Evolutionary conservation across 1,140 invertebrate genomes (phyloP), one percentile per base, ranked within the genome.

Genomic region (Aphidius gifuensis): DNA sequence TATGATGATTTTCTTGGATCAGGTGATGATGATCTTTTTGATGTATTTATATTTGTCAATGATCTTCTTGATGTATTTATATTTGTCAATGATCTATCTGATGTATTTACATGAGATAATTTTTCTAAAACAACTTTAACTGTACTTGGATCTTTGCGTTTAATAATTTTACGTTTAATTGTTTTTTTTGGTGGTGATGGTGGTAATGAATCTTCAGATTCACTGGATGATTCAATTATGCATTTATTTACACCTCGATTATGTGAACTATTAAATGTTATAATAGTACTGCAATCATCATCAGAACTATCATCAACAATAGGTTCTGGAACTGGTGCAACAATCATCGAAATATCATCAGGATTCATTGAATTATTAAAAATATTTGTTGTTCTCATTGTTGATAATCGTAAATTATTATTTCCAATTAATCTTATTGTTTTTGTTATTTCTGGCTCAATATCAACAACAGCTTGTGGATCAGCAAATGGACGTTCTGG

Each of bases 81-180:
- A 6, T 56, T 65, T 6, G 21, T 9, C 9, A 1, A n/a, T 32
- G 64, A 70, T 46, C 64, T 60, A 9, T 65, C 53, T 3, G 50
- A 57, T 6, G 70, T 58, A 1, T 69, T 66, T 32, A 32, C 23
- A 32, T 32, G 2, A 3, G 23, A 32, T 4, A 77, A 59, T 61
- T 77, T 77, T 43, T 72, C 64, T 9, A 76, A 62, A 7, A 77
- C 71, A 39, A 77, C 75, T 56, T 74, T 77, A 7, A 64, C 75
- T 3, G 65, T 9, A 16, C 69, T 74, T 7, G 74, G 74, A 57
- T 77, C 74, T 57, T 67, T 71, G 39, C 32, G 51, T 16, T 54
- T 55, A 49, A 8, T 11, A 45, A 7, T 58, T 51, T 48, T 54
- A 44, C 45, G 9, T n/a, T 23, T 54, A 5, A 5, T 5, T 2